phyloP scores from a whole-genome alignment of 2,113 vertebrate species.

The Cephalopholis sonnerati region DNA sequence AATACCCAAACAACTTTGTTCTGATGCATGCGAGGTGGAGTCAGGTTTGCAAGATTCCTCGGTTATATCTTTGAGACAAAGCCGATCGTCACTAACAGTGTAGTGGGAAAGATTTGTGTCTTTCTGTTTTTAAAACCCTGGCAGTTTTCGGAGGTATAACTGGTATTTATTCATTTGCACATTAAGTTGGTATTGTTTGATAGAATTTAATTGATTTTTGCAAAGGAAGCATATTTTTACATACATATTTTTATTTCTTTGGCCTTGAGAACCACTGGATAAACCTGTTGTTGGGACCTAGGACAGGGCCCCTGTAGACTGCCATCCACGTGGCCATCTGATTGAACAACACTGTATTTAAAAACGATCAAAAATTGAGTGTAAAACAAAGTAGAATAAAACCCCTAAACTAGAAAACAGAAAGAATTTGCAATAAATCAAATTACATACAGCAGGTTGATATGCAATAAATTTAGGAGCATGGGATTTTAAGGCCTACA shows the following conservation, averaged over 20 bases:
- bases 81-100: neutral
- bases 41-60: neutral
- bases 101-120: neutral
- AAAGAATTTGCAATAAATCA: neutral
- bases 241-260: neutral
- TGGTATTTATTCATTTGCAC: neutral
- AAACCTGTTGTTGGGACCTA: neutral
- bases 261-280: neutral
- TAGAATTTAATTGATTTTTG: neutral
- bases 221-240: neutral
- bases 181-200: neutral
- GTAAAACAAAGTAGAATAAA: neutral
- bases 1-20: neutral
- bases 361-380: neutral
- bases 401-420: neutral
- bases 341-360: neutral
- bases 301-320: neutral
- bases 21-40: neutral
- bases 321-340: too few relatives aligned
- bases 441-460: neutral
- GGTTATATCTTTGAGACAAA: neutral
- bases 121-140: neutral
- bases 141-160: neutral
- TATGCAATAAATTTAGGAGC: neutral
- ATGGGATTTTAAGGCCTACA: neutral